Percentiles rank a stretch among this genome's conserved stretches.
These are phyloP conservation scores for Nycticebus coucang DNA, from an alignment of 2,113 vertebrate species.

Conservation along the genomic window DNA sequence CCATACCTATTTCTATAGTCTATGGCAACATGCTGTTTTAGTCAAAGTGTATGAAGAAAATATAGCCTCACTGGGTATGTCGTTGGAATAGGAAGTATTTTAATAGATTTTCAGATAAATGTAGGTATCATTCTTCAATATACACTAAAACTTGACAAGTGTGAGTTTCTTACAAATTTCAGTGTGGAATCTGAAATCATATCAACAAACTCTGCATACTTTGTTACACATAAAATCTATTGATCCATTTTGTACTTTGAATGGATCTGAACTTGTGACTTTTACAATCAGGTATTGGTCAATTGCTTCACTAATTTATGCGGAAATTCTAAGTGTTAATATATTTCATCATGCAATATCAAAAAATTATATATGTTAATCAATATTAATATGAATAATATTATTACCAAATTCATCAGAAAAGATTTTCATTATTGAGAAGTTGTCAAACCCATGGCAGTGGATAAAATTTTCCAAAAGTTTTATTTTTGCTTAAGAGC, in stretches of 20 bases:
- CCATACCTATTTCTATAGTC: not conserved
- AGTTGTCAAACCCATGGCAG: not conserved
- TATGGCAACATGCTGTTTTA: not conserved
- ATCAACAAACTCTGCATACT: not conserved
- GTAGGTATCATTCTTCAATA: not conserved
- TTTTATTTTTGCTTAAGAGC: conserved; percentile 56
- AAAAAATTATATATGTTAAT: not conserved
- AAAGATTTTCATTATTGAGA: not conserved
- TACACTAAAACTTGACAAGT: not conserved
- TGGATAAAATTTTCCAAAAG: not conserved
- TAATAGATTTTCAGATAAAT: not conserved
- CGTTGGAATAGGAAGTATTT: not conserved
- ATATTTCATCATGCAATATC: not conserved
- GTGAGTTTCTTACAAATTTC: not conserved
- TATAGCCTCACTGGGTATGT: not conserved
- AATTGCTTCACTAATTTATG: not conserved
- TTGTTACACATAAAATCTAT: not conserved
- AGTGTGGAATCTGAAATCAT: not conserved
- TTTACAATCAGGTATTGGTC: not conserved
- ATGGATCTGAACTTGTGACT: not conserved
- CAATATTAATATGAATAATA: not conserved
- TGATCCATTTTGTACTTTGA: not conserved
- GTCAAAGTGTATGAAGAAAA: not conserved
- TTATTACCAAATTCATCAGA: not conserved
- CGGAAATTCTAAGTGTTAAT: not conserved